A percentile compares a stretch with the other conserved stretches of the same genome.
Evolutionary conservation across 2,797 vertebrate genomes (phyloP).

Genomic region (Halcyon chelicuti): DNA sequence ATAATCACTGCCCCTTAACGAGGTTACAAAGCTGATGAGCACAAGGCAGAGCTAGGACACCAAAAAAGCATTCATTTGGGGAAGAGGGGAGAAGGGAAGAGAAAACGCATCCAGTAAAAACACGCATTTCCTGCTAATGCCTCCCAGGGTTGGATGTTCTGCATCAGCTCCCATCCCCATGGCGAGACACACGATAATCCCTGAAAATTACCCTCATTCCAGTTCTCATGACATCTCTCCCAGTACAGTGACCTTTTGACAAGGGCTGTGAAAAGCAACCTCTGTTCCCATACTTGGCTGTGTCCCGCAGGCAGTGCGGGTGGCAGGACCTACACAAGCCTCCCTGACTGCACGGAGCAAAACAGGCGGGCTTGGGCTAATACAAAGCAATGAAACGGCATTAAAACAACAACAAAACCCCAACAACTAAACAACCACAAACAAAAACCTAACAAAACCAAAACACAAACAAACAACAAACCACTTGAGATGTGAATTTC

Average conservation of each 20-base stretch:
- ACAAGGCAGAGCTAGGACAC: not conserved
- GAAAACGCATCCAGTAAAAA: not conserved
- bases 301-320: not conserved
- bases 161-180: not conserved
- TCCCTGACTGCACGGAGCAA: not conserved
- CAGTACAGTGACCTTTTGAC: conserved; percentile 19
- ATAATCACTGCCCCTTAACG: not conserved
- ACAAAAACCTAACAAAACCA: not conserved
- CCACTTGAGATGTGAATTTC: not conserved
- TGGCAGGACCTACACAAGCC: not conserved
- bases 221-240: conserved; percentile 47
- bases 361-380: not conserved
- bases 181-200: not conserved
- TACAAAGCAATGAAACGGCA: not conserved
- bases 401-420: no score
- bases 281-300: not conserved
- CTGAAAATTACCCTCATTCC: not conserved
- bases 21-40: not conserved
- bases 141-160: not conserved
- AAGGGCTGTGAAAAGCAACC: not conserved
- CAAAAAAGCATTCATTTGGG: not conserved
- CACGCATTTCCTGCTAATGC: conserved; percentile 2
- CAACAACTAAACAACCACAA: not conserved
- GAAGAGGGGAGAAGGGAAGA: not conserved
- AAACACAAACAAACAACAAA: not conserved